A percentile compares a stretch with the other conserved stretches of the same genome.
Evolutionary conservation across 2,113 vertebrate genomes (phyloP).

Genomic region (Crypturellus undulatus): DNA sequence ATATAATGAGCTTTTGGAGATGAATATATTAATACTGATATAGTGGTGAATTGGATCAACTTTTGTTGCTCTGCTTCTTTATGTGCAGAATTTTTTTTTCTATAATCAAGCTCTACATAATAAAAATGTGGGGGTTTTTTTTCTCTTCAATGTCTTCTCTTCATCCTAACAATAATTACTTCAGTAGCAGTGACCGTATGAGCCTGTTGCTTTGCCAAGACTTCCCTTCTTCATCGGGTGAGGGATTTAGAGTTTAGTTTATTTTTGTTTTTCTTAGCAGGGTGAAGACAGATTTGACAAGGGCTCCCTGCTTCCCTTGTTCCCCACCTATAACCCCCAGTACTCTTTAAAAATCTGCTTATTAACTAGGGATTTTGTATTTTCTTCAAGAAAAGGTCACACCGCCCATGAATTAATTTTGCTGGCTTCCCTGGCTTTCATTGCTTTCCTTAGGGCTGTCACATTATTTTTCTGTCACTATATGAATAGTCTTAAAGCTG

Average conservation of each 20-base stretch:
- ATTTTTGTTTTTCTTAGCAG: conserved; percentile 4
- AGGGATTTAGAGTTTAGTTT: not conserved
- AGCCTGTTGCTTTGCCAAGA: not conserved
- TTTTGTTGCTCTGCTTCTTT: not conserved
- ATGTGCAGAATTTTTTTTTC: not conserved
- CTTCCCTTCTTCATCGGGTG: not conserved
- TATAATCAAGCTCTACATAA: not conserved
- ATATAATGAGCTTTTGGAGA: not conserved
- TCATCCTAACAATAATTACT: not conserved
- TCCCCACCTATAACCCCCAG: not conserved
- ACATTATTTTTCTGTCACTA: conserved; percentile 62
- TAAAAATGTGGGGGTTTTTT: too few relatives aligned
- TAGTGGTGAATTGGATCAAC: not conserved
- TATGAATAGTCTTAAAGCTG: conserved; percentile 30
- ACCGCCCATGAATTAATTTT: conserved; percentile 42
- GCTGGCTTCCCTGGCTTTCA: conserved; percentile 40
- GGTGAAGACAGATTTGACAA: not conserved
- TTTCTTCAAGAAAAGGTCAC: conserved; percentile 75
- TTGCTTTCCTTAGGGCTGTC: conserved; percentile 43
- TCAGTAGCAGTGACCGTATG: not conserved
- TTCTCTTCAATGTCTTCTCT: not conserved
- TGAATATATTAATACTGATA: not conserved
- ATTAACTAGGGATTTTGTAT: conserved; percentile 45
- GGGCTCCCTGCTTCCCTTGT: not conserved
- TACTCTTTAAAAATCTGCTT: not conserved